Conservation (phyloP, 2,797 vertebrate species). For the Apodemus agrarius region DNA sequence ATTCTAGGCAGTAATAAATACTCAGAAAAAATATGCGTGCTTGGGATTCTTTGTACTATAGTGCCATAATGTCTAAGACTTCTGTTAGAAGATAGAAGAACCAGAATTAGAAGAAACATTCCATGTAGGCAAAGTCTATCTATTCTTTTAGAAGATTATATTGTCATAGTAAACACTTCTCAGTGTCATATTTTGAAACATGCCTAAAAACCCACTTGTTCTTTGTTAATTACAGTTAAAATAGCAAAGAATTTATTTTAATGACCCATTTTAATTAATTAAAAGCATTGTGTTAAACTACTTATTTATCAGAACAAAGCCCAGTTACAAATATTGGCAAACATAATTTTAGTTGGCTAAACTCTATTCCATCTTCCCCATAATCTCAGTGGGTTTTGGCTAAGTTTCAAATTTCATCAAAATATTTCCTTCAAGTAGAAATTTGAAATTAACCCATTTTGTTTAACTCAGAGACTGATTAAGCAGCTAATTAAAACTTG, state of each 20-base stretch:
- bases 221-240: slow-evolving; percentile 53
- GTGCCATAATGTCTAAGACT: slow-evolving; percentile 53
- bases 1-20: slow-evolving; percentile 58
- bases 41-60: slow-evolving; percentile 64
- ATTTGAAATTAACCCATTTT: slow-evolving; percentile 85
- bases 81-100: slow-evolving; percentile 40
- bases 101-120: not conserved
- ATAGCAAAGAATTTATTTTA: slow-evolving; percentile 63
- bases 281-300: not conserved
- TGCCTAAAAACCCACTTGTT: not conserved
- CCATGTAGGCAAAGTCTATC: not conserved
- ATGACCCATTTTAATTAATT: slow-evolving; percentile 34
- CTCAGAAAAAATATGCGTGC: slow-evolving; percentile 67
- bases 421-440: slow-evolving; percentile 80
- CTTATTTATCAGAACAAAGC: slow-evolving; percentile 67
- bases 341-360: slow-evolving; percentile 59
- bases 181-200: slow-evolving; percentile 47
- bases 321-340: slow-evolving; percentile 54
- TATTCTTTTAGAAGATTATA: not conserved
- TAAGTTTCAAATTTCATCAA: slow-evolving; percentile 80
- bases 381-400: slow-evolving; percentile 74
- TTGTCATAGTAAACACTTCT: slow-evolving; percentile 34
- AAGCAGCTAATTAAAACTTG: slow-evolving; percentile 87
- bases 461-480: slow-evolving; percentile 85
- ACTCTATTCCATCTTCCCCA: slow-evolving; percentile 60